phyloP scores from a whole-genome alignment of 2,797 vertebrate genomes.

The Ara ararauna region DNA sequence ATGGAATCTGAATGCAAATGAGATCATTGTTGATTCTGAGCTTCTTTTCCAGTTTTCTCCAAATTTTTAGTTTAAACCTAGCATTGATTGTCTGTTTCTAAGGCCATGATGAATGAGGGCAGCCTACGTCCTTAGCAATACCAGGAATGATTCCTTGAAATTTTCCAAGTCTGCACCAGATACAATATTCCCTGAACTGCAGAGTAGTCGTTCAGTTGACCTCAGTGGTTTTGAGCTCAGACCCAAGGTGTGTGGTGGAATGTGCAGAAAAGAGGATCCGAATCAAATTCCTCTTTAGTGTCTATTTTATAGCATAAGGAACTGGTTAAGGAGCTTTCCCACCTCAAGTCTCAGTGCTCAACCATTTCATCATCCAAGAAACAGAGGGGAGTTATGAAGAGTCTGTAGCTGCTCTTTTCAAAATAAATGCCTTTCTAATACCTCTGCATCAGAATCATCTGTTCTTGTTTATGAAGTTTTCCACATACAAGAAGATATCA shows the following conservation, averaged over 20 bases:
- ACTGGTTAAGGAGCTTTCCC: not conserved
- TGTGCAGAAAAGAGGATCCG: not conserved
- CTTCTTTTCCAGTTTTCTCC: not conserved
- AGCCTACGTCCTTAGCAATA: not conserved
- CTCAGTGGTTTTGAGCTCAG: slow-evolving; percentile 6
- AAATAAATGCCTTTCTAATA: slow-evolving; percentile 40
- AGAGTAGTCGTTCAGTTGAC: not conserved
- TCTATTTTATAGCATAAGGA: slow-evolving; percentile 41
- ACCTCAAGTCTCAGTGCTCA: not conserved
- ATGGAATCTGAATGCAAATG: not conserved
- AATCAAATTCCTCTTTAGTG: not conserved
- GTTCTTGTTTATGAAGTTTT: slow-evolving; percentile 40
- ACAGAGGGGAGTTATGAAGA: not conserved
- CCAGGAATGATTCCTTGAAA: not conserved
- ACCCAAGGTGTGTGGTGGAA: slow-evolving; percentile 22
- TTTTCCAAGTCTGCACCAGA: not conserved
- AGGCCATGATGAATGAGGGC: not conserved
- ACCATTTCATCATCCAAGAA: not conserved
- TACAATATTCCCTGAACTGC: not conserved
- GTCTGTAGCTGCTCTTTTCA: slow-evolving; percentile 21
- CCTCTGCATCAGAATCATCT: slow-evolving; percentile 14
- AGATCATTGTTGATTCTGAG: not conserved
- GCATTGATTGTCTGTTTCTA: not conserved
- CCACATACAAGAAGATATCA: not conserved
- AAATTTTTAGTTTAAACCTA: not conserved